Percentiles rank a stretch among this genome's conserved stretches.
Conservation (phyloP, 2,113 vertebrate species). For the Xiphophorus couchianus region DNA sequence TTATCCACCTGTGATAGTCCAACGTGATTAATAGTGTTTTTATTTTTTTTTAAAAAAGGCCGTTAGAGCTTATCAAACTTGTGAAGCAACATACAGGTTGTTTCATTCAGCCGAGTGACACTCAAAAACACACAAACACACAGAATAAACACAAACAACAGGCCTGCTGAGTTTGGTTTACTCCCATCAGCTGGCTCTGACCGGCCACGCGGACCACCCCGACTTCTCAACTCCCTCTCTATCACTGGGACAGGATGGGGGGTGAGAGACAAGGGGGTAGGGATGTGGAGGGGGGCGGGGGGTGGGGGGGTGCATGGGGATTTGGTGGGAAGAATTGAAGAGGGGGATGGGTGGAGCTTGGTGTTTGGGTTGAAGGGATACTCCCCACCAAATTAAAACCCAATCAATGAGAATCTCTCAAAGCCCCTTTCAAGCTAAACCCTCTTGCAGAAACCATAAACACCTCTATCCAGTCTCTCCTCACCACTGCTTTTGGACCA, state of each 20-base stretch:
- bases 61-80: slow-evolving; percentile 58
- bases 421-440: slow-evolving; percentile 55
- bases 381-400: slow-evolving; percentile 68
- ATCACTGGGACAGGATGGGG: slow-evolving; percentile 41
- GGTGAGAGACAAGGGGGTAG: neutral
- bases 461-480: neutral
- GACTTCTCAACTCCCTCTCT: slow-evolving; percentile 49
- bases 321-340: neutral
- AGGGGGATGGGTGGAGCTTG: slow-evolving; percentile 44
- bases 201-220: slow-evolving; percentile 69
- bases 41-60: slow-evolving; percentile 6
- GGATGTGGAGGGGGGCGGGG: neutral
- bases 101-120: slow-evolving; percentile 41
- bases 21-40: slow-evolving; percentile 76
- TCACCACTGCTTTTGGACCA: slow-evolving; percentile 27
- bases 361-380: slow-evolving; percentile 30
- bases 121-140: slow-evolving; percentile 46
- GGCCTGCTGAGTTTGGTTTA: slow-evolving; percentile 76
- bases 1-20: slow-evolving; percentile 81
- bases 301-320: neutral
- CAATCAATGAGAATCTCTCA: slow-evolving; percentile 70
- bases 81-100: slow-evolving; percentile 59
- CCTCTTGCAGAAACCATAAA: slow-evolving; percentile 16
- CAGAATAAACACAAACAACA: slow-evolving; percentile 78
- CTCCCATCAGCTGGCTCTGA: slow-evolving; percentile 73